Conservation (phyloP, 2,888 invertebrate genomes). For the Andrena flavipes region DNA sequence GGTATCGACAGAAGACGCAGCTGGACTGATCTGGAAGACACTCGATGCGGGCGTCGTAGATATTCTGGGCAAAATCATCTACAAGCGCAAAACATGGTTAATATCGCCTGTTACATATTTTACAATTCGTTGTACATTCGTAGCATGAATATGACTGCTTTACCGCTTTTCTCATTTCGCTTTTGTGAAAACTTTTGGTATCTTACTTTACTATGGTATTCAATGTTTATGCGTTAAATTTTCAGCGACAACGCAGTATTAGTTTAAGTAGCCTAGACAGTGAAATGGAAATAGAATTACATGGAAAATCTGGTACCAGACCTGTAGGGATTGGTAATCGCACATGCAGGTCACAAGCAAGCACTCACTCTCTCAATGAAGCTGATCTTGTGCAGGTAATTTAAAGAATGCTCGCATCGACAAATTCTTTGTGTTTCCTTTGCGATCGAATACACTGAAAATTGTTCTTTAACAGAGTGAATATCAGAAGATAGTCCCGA, state of each 20-base stretch:
- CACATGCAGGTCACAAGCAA: slow-evolving; percentile 84
- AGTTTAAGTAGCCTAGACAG: slow-evolving; percentile 94
- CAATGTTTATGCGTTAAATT: slow-evolving; percentile 49
- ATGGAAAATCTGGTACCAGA: slow-evolving; percentile 85
- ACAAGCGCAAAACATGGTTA: slow-evolving; percentile 83
- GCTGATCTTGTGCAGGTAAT: slow-evolving; percentile 91
- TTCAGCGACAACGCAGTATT: slow-evolving; percentile 86
- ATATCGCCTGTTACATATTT: slow-evolving; percentile 55
- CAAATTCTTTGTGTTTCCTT: neutral
- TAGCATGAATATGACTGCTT: slow-evolving; percentile 58
- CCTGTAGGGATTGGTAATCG: slow-evolving; percentile 84
- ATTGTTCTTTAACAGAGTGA: slow-evolving; percentile 86
- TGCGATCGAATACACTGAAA: too few relatives aligned
- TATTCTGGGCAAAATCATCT: slow-evolving; percentile 81
- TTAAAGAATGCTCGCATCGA: slow-evolving; percentile 17
- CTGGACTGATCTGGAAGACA: slow-evolving; percentile 94
- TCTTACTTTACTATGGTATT: slow-evolving; percentile 28
- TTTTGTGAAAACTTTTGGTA: slow-evolving; percentile 34
- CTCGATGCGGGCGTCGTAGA: slow-evolving; percentile 78
- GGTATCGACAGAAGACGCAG: slow-evolving; percentile 90
- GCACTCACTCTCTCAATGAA: slow-evolving; percentile 94
- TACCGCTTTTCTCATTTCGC: slow-evolving; percentile 47
- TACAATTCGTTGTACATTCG: slow-evolving; percentile 35
- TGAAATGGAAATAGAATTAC: slow-evolving; percentile 89
- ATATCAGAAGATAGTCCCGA: slow-evolving; percentile 89